Evolutionary conservation across 1,140 invertebrate species (phyloP).

Genomic region (Globodera rostochiensis): DNA sequence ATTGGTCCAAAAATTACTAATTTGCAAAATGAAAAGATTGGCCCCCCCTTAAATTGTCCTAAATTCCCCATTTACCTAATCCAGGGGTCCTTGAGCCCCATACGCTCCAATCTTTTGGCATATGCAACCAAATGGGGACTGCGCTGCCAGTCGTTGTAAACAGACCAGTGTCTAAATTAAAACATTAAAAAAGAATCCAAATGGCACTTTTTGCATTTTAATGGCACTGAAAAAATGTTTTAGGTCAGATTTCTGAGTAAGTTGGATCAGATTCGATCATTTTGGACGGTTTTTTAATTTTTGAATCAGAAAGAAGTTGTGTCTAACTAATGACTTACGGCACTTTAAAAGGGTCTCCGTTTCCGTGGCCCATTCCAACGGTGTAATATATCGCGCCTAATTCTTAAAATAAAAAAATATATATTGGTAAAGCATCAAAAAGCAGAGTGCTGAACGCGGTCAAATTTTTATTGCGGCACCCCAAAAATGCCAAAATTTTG

Average conservation of each 20-base stretch:
- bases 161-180: slow-evolving; percentile 22
- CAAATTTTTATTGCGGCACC: too few species aligned
- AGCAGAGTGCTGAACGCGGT: too few species aligned
- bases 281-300: neutral
- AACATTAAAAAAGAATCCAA: neutral
- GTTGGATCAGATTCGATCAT: neutral
- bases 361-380: slow-evolving; percentile 32
- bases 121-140: slow-evolving; percentile 34
- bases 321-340: slow-evolving; percentile 22
- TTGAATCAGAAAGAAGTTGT: neutral
- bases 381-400: neutral
- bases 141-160: slow-evolving; percentile 38
- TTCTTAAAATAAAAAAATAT: too few species aligned
- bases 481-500: too few species aligned
- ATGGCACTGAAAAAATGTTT: too few species aligned
- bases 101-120: slow-evolving; percentile 33
- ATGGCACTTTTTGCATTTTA: too few species aligned
- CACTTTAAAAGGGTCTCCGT: slow-evolving; percentile 45
- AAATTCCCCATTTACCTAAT: slow-evolving; percentile 31
- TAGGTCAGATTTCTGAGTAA: neutral
- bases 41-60: neutral
- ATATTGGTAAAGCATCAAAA: too few species aligned
- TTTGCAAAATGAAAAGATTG: slow-evolving; percentile 1
- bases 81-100: slow-evolving; percentile 49
- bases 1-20: slow-evolving; percentile 12